Conservation (phyloP, 2,888 invertebrate species). For the Hermaeophaga mercurialis region DNA sequence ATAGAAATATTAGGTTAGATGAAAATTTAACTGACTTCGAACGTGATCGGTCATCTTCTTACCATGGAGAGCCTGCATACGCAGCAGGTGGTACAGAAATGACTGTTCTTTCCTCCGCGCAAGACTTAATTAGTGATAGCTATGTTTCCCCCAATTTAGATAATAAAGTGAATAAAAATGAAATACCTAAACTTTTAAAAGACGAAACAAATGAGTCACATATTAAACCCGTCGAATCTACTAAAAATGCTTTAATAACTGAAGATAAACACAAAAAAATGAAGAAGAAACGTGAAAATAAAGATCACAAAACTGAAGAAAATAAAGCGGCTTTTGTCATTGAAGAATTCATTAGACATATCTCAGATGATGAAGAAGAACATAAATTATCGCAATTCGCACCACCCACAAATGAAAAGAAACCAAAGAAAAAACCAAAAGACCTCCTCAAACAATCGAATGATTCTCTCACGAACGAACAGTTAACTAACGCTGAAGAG, state of each 20-base stretch:
- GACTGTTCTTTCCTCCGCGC: conserved; percentile 39
- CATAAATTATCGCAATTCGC: background rate
- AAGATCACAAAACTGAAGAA: conserved; percentile 32
- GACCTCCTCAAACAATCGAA: conserved; percentile 2
- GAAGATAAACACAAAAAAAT: conserved; percentile 34
- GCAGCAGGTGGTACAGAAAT: conserved; percentile 45
- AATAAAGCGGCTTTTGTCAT: conserved; percentile 35
- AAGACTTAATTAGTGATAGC: conserved; percentile 49
- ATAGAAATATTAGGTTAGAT: conserved; percentile 40
- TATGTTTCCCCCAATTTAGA: conserved; percentile 48
- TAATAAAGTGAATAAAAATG: conserved; percentile 38
- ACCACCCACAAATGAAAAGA: conserved; percentile 35
- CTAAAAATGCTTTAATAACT: conserved; percentile 21
- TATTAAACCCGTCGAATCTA: conserved; percentile 39
- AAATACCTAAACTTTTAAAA: conserved; percentile 37
- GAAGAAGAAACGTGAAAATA: conserved; percentile 38
- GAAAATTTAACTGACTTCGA: conserved; percentile 49
- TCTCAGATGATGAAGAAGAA: conserved; percentile 30
- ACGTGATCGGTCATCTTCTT: conserved; percentile 41
- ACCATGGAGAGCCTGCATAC: conserved; percentile 52
- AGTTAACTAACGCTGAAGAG: background rate
- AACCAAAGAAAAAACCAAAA: conserved; percentile 30
- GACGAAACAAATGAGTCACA: conserved; percentile 35
- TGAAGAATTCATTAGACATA: conserved; percentile 37
- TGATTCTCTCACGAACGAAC: background rate